These are phyloP conservation scores for Scophthalmus maximus DNA, from an alignment of 2,113 vertebrate genomes.

Conservation along the genomic window DNA sequence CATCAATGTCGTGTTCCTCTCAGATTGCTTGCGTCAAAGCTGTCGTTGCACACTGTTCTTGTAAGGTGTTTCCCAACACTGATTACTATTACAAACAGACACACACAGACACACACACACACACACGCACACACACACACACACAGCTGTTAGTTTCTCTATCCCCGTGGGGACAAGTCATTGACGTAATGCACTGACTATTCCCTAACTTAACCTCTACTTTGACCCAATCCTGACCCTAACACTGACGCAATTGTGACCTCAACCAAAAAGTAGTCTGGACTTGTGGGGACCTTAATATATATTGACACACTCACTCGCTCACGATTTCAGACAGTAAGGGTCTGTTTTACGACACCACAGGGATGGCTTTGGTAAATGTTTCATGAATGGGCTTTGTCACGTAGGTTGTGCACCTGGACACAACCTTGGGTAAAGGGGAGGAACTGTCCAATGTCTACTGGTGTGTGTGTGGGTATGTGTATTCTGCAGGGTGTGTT, in stretches of 20 bases:
- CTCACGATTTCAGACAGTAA: slow-evolving; percentile 26
- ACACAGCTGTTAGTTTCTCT: slow-evolving; percentile 13
- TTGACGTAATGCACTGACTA: no score
- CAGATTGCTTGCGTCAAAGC: slow-evolving; percentile 67
- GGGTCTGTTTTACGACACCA: slow-evolving; percentile 64
- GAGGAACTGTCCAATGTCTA: slow-evolving; percentile 55
- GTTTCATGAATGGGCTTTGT: slow-evolving; percentile 78
- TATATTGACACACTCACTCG: slow-evolving; percentile 43
- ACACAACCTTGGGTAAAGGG: slow-evolving; percentile 47
- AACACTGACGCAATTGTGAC: no score
- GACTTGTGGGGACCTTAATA: no score
- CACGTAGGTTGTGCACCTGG: slow-evolving; percentile 49
- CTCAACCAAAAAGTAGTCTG: no score
- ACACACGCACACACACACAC: slow-evolving; percentile 29
- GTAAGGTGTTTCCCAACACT: slow-evolving; percentile 66
- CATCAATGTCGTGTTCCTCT: slow-evolving; percentile 37
- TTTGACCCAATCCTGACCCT: no score
- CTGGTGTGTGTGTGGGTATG: slow-evolving; percentile 29
- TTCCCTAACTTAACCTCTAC: no score
- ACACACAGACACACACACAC: slow-evolving; percentile 32
- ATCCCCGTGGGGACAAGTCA: no score
- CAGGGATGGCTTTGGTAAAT: slow-evolving; percentile 70
- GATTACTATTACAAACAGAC: slow-evolving; percentile 52
- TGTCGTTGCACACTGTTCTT: slow-evolving; percentile 68
- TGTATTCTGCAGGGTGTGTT: slow-evolving; percentile 42